A percentile compares a stretch with the other conserved stretches of the same genome.
Conservation (phyloP, 2,113 vertebrate species). For the Isurus oxyrinchus region DNA sequence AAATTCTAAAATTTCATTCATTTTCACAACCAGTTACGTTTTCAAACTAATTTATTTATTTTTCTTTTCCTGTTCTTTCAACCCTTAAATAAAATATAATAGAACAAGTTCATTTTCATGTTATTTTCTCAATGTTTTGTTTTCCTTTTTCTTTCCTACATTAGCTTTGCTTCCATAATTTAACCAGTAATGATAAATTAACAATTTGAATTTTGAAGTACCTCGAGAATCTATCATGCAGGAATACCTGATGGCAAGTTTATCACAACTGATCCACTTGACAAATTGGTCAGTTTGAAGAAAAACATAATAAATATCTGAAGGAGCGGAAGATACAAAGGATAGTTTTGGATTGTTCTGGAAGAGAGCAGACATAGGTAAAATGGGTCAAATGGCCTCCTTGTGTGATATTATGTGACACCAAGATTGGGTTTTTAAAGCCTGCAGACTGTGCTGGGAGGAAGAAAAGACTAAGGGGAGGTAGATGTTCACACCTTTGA, state of each 20-base stretch:
- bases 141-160: neutral
- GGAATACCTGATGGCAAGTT: neutral
- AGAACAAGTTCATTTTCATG: neutral
- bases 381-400: neutral
- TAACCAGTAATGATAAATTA: neutral
- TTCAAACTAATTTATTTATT: neutral
- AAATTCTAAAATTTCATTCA: neutral
- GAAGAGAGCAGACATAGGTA: neutral
- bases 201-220: neutral
- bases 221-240: neutral
- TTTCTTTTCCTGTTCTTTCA: neutral
- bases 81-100: neutral
- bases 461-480: neutral
- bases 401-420: neutral
- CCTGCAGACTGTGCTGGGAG: neutral
- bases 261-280: neutral
- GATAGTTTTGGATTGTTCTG: neutral
- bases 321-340: neutral
- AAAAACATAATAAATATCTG: neutral
- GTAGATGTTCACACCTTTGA: neutral
- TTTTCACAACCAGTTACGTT: neutral
- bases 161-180: neutral
- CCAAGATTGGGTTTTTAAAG: neutral
- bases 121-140: neutral
- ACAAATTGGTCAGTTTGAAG: slow-evolving; percentile 4